These are phyloP conservation scores for Pedicia rivosa DNA, from an alignment of 2,888 invertebrate genomes.

Conservation along the genomic window DNA sequence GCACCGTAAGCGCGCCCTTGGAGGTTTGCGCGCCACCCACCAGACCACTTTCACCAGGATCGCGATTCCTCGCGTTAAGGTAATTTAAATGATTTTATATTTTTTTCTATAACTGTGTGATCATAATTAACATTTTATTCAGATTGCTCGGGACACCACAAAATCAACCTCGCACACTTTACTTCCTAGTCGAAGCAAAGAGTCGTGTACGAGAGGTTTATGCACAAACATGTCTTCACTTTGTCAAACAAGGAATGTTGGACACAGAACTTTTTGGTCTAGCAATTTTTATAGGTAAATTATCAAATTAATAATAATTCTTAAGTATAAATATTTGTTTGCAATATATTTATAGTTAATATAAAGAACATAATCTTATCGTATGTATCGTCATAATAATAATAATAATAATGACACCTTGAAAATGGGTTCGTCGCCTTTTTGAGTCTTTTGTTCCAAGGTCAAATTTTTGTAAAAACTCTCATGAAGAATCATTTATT, in stretches of 20 bases:
- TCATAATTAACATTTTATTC: background rate
- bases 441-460: conserved; percentile 3
- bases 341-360: too few species aligned
- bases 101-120: background rate
- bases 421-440: conserved; percentile 1
- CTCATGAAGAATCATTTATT: too few species aligned
- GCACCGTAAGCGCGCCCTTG: conserved; percentile 68
- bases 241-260: conserved; percentile 62
- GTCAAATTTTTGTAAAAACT: conserved; percentile 2
- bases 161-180: conserved; percentile 29
- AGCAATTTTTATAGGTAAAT: conserved; percentile 64
- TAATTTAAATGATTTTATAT: conserved; percentile 13
- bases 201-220: conserved; percentile 68
- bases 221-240: conserved; percentile 63
- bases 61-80: conserved; percentile 41
- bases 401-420: too few species aligned
- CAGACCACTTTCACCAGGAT: conserved; percentile 38
- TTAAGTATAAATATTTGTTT: too few species aligned
- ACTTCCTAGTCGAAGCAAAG: conserved; percentile 51
- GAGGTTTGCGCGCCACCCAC: conserved; percentile 54
- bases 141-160: conserved; percentile 31
- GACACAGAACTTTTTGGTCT: conserved; percentile 72
- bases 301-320: background rate
- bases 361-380: too few species aligned
- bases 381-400: too few species aligned